A percentile compares a stretch with the other conserved stretches of the same genome.
phyloP scores from a whole-genome alignment of 2,888 invertebrate genomes.

The Agrotis segetum region DNA sequence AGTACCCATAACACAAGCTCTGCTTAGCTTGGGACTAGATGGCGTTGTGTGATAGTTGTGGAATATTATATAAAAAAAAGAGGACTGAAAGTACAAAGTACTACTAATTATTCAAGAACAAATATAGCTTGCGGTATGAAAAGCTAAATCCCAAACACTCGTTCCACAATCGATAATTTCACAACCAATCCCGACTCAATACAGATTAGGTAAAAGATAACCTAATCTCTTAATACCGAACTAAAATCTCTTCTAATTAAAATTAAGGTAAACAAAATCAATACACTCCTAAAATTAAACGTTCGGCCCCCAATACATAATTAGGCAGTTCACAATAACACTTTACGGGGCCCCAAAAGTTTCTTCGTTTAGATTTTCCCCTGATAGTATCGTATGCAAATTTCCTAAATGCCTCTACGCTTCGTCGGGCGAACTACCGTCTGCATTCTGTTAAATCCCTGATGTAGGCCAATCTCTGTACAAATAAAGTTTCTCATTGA shows the following conservation, averaged over 20 bases:
- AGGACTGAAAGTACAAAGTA: neutral
- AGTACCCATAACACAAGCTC: too few relatives aligned
- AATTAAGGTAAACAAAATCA: slow-evolving; percentile 47
- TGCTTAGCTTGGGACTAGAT: too few relatives aligned
- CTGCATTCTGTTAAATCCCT: slow-evolving; percentile 77
- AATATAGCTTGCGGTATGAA: slow-evolving; percentile 19
- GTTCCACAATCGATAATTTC: slow-evolving; percentile 6
- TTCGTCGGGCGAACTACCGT: slow-evolving; percentile 69
- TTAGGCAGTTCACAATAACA: slow-evolving; percentile 61
- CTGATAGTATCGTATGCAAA: slow-evolving; percentile 83
- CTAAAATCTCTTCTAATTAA: slow-evolving; percentile 56
- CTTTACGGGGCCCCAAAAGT: slow-evolving; percentile 74
- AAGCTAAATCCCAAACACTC: neutral
- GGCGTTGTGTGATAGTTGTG: too few relatives aligned
- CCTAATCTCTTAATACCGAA: slow-evolving; percentile 47
- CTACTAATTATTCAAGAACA: neutral
- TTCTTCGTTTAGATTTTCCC: slow-evolving; percentile 77
- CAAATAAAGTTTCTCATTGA: slow-evolving; percentile 64
- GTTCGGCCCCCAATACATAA: slow-evolving; percentile 56
- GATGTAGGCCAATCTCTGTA: slow-evolving; percentile 74
- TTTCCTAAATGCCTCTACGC: slow-evolving; percentile 77
- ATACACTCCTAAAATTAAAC: slow-evolving; percentile 45
- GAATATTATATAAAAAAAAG: too few relatives aligned
- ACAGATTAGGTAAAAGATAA: slow-evolving; percentile 33
- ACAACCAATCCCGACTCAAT: slow-evolving; percentile 21